Evolutionary conservation across 2,888 invertebrate species (phyloP).

Genomic region (Gastrophysa polygoni): DNA sequence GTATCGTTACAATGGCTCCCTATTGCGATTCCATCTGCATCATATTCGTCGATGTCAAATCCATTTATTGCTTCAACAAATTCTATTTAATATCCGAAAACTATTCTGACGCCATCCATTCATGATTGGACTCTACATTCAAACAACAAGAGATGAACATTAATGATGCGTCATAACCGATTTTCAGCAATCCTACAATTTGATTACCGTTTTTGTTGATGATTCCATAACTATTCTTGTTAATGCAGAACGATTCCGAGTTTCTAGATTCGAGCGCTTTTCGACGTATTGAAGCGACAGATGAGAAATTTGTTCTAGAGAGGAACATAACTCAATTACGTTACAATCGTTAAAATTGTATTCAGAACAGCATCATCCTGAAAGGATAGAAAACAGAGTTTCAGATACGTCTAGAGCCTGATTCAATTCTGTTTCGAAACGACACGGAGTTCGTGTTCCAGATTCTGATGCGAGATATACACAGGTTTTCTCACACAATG

Average conservation of each 20-base stretch:
- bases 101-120: not conserved
- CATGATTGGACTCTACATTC: not conserved
- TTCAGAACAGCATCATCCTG: not conserved
- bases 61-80: constrained; percentile 1
- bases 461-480: not conserved
- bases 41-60: not conserved
- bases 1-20: not conserved
- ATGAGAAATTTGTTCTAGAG: not conserved
- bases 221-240: constrained; percentile 25
- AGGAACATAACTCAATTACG: not conserved
- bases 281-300: not conserved
- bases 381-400: not conserved
- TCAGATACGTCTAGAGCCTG: not conserved
- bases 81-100: constrained; percentile 12
- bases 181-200: constrained; percentile 20
- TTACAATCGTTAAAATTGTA: not conserved
- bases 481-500: not conserved
- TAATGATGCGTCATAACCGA: constrained; percentile 24
- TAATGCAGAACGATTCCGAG: constrained; percentile 13
- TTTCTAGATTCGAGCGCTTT: not conserved
- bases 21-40: not conserved
- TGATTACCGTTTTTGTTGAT: constrained; percentile 24
- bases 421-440: not conserved
- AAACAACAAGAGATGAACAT: constrained; percentile 24
- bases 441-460: not conserved